Percentiles rank a stretch among this genome's conserved stretches.
Evolutionary conservation across 2,888 invertebrate genomes (phyloP).

Genomic region (Trissolcus japonicus): DNA sequence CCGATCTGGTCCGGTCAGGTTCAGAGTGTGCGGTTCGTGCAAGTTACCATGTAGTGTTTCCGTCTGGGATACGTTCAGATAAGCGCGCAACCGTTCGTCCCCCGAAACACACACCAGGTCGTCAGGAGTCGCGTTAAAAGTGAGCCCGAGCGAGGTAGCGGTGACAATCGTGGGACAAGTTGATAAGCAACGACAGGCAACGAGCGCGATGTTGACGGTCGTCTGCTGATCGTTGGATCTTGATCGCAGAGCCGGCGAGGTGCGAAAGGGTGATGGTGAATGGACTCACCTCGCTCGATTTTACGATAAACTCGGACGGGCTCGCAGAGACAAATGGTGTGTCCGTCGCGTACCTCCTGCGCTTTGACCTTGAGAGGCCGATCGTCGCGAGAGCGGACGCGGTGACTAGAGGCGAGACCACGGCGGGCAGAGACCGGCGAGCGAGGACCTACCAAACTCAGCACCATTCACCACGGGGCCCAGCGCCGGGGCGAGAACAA

Average conservation of each 20-base stretch:
- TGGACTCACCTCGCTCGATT: conserved; percentile 63
- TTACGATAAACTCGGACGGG: conserved; percentile 54
- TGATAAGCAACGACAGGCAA: background rate
- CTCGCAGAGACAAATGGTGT: conserved; percentile 54
- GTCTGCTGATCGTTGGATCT: conserved; percentile 19
- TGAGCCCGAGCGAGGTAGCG: background rate
- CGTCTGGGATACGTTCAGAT: background rate
- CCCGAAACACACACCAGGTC: too few relatives aligned
- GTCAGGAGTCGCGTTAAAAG: background rate
- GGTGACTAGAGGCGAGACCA: conserved; percentile 67
- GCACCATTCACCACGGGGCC: conserved; percentile 74
- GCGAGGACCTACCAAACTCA: conserved; percentile 54
- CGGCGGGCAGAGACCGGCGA: conserved; percentile 57
- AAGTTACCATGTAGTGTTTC: conserved; percentile 32
- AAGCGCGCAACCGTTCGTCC: too few relatives aligned
- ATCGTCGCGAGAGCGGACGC: conserved; percentile 57
- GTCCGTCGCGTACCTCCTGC: conserved; percentile 50
- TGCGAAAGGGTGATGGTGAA: conserved; percentile 68
- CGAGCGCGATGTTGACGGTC: conserved; percentile 14
- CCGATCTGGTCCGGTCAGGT: too few relatives aligned
- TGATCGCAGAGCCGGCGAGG: conserved; percentile 41
- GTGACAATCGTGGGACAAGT: conserved; percentile 1
- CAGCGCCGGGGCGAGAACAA: conserved; percentile 72
- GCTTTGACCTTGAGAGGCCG: conserved; percentile 55
- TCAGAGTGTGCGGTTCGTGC: background rate